phyloP scores from a whole-genome alignment of 2,113 vertebrate genomes.

The Ceyx cyanopectus region DNA sequence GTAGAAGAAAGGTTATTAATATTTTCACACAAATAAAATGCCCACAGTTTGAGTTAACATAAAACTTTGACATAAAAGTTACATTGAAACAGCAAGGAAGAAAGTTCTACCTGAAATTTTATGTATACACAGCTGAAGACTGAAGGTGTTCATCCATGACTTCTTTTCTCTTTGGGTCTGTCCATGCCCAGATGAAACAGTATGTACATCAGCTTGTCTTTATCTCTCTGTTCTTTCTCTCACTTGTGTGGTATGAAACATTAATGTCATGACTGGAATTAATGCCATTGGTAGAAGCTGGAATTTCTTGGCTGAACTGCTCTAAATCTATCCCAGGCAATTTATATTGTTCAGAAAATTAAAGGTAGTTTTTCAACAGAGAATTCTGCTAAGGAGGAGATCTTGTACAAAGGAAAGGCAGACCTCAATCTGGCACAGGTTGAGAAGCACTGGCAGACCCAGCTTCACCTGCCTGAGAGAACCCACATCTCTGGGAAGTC shows the following conservation, averaged over 20 bases:
- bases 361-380: not conserved
- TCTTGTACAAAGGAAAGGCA: not conserved
- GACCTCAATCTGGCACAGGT: not conserved
- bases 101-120: not conserved
- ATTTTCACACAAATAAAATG: not conserved
- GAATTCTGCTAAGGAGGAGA: not conserved
- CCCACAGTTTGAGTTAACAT: not conserved
- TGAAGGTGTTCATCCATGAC: not conserved
- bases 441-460: not conserved
- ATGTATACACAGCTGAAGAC: not conserved
- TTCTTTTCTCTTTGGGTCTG: not conserved
- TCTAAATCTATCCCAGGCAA: not conserved
- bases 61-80: not conserved
- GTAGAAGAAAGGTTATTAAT: not conserved
- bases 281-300: not conserved
- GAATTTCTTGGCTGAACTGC: not conserved
- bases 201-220: not conserved
- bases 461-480: not conserved
- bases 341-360: not conserved
- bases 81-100: not conserved
- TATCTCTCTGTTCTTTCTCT: not conserved
- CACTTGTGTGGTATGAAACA: not conserved
- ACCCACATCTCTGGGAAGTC: not conserved
- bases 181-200: not conserved
- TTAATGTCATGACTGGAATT: not conserved